Percentiles rank a stretch among this genome's conserved stretches.
Evolutionary conservation across 2,888 invertebrate genomes (phyloP).

Genomic region (Orthonevra nobilis): DNA sequence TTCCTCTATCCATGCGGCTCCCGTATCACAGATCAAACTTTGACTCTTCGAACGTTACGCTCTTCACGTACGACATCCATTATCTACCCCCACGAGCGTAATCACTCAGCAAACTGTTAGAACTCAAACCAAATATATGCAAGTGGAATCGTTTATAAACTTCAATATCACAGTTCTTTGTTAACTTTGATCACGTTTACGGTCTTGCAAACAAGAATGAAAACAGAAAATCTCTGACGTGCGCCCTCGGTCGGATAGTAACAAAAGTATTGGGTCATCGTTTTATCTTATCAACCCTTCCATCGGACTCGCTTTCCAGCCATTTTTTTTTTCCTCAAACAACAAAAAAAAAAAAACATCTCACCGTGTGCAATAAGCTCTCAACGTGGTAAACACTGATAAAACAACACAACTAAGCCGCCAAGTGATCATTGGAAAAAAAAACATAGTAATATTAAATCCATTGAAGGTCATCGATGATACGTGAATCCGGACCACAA

Average conservation of each 20-base stretch:
- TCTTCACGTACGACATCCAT: slow-evolving; percentile 33
- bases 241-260: slow-evolving; percentile 12
- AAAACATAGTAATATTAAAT: too few relatives aligned
- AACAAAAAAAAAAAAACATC: neutral
- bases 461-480: slow-evolving; percentile 42
- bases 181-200: slow-evolving; percentile 5
- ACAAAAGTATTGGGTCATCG: slow-evolving; percentile 23
- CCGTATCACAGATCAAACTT: neutral
- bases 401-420: slow-evolving; percentile 18
- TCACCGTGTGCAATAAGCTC: slow-evolving; percentile 30
- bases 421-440: slow-evolving; percentile 9
- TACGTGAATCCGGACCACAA: slow-evolving; percentile 52
- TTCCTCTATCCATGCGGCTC: too few relatives aligned
- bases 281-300: slow-evolving; percentile 54
- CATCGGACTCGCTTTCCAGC: slow-evolving; percentile 6
- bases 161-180: neutral
- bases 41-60: slow-evolving; percentile 21
- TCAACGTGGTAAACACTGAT: slow-evolving; percentile 1
- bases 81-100: slow-evolving; percentile 18
- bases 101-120: slow-evolving; percentile 36
- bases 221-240: slow-evolving; percentile 9
- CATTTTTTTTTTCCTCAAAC: too few relatives aligned
- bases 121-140: slow-evolving; percentile 1
- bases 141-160: slow-evolving; percentile 21
- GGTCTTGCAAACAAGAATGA: neutral